Conservation (phyloP, 2,113 vertebrate species). For the Chaetodon trifascialis region DNA sequence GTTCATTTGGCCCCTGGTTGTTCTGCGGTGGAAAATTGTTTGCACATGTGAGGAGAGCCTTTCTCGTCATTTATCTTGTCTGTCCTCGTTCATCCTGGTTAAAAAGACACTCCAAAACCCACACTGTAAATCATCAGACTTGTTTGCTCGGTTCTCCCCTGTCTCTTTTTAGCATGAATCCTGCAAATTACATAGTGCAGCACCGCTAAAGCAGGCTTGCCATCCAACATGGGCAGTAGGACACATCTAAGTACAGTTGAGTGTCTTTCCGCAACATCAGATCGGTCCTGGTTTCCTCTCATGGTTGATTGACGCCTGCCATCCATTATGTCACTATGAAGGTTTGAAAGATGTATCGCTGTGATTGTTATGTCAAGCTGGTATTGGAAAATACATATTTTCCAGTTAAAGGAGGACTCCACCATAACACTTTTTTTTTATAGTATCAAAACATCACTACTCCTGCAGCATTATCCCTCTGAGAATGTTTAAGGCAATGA, state of each 20-base stretch:
- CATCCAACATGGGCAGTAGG: not conserved
- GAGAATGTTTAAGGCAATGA: not conserved
- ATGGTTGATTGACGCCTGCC: slow-evolving; percentile 33
- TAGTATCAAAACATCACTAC: not conserved
- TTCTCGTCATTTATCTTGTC: slow-evolving; percentile 69
- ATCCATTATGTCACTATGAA: slow-evolving; percentile 1
- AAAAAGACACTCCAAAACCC: slow-evolving; percentile 44
- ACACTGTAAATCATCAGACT: slow-evolving; percentile 38
- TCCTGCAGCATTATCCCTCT: not conserved
- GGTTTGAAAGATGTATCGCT: not conserved
- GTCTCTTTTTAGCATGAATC: slow-evolving; percentile 23
- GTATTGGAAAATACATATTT: not conserved
- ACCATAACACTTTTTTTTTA: not conserved
- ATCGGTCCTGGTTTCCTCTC: slow-evolving; percentile 9
- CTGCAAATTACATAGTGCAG: slow-evolving; percentile 29
- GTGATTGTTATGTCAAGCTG: slow-evolving; percentile 3
- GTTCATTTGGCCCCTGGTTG: slow-evolving; percentile 68
- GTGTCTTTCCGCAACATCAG: slow-evolving; percentile 5
- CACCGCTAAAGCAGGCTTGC: not conserved
- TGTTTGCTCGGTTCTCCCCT: slow-evolving; percentile 1
- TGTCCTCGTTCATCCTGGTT: slow-evolving; percentile 49
- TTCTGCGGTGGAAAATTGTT: slow-evolving; percentile 70
- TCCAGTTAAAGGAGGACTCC: not conserved
- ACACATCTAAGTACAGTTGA: not conserved
- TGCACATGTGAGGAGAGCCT: slow-evolving; percentile 71